Base-by-base conservation (phyloP, 2,888 invertebrate genomes). In the Xestoiulus laeticollis region DNA sequence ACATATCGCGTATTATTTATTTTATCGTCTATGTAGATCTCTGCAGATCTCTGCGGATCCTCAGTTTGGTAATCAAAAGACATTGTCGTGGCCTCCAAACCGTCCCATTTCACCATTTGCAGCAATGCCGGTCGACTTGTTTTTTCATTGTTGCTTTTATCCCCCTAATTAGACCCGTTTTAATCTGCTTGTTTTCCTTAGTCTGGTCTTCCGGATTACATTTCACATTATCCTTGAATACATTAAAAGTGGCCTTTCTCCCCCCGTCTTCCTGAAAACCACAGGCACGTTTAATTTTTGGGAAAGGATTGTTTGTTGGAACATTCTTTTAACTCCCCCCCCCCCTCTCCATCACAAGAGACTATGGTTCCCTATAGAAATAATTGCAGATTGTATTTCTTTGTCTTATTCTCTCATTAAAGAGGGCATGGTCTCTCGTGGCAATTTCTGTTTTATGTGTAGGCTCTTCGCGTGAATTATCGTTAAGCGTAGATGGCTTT, bases 191-290 rank as follows among this genome's bases (percentile, higher is more conserved):
- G 48, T 48, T 48, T 59, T 59, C n/a, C 16, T 19, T n/a, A n/a
- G 3, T n/a, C 2, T 12, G 59, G 59, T 19, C 59, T 59, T 59
- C 59, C 59, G 59, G 59, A 59, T n/a, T 59, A 12, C n/a, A 59
- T 59, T 59, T 59, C 12, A 1, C n/a, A n/a, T 59, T n/a, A 59
- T 59, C 59, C 59, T 59, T 59, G 59, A 59, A 59, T 59, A 59
- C 12, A 59, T 59, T 59, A n/a, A 59, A 59, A n/a, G 59, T n/a
- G 59, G 59, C 59, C 59, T 59, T n/a, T n/a, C n/a, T n/a, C n/a
- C n/a, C n/a, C n/a, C n/a, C 59, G n/a, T 59, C 59, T 59, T 59
- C 59, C 59, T n/a, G 59, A 59, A n/a, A n/a, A 59, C n/a, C 59
- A 16, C 19, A 48, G 2, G 48, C 33, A n/a, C 33, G 33, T 38